These are phyloP conservation scores for Axea sp. DNA, from an alignment of 2,888 invertebrate genomes.

Conservation along the genomic window DNA sequence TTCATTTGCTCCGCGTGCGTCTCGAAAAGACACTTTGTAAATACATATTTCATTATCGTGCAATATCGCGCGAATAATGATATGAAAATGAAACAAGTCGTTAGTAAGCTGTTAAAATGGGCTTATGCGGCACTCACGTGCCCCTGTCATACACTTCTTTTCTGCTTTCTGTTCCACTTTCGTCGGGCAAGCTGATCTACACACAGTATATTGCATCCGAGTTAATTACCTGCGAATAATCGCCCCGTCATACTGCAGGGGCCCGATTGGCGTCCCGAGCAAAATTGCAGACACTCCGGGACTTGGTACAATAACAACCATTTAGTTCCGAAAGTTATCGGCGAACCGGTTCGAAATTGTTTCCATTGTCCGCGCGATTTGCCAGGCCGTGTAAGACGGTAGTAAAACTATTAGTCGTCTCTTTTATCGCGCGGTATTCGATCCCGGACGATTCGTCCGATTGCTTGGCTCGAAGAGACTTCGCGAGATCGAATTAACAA, in stretches of 20 bases:
- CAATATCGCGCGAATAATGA: constrained; percentile 42
- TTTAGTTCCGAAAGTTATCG: constrained; percentile 70
- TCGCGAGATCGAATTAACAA: constrained; percentile 54
- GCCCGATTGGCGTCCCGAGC: constrained; percentile 37
- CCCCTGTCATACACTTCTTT: constrained; percentile 47
- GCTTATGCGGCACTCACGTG: constrained; percentile 49
- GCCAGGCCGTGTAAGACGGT: constrained; percentile 77
- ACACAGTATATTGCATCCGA: constrained; percentile 76
- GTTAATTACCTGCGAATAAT: constrained; percentile 78
- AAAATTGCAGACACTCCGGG: constrained; percentile 61
- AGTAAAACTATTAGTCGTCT: constrained; percentile 75
- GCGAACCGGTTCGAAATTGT: constrained; percentile 74
- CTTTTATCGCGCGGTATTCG: constrained; percentile 54
- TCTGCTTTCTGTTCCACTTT: constrained; percentile 31
- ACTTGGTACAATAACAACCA: constrained; percentile 71
- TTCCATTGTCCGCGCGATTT: constrained; percentile 78
- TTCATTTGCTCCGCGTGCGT: constrained; percentile 31
- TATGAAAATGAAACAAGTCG: constrained; percentile 46
- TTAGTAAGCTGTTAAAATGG: constrained; percentile 55
- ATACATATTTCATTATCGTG: constrained; percentile 48
- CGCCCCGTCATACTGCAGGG: constrained; percentile 75
- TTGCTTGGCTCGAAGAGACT: constrained; percentile 4
- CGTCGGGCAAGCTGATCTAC: constrained; percentile 38
- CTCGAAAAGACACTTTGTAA: constrained; percentile 24
- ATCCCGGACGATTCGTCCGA: constrained; percentile 37